phyloP scores from a whole-genome alignment of 1,140 invertebrate genomes.

The Oscheius sp. region DNA sequence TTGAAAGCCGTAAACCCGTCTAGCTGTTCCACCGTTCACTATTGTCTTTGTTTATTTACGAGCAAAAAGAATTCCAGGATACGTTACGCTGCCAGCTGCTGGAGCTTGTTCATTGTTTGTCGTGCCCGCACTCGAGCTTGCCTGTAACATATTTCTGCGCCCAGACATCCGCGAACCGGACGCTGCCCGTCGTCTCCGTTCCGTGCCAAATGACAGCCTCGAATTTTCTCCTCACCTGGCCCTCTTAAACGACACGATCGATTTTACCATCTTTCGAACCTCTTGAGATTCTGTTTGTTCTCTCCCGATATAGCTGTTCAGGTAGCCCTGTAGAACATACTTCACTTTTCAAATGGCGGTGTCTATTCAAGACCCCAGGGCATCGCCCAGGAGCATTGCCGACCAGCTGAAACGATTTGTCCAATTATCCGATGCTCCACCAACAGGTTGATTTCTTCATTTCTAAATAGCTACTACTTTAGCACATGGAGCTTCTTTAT shows the following conservation, averaged over 20 bases:
- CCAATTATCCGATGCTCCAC: constrained; percentile 31
- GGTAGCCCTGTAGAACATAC: too few relatives aligned
- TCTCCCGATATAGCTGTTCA: too few relatives aligned
- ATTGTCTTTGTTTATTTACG: too few relatives aligned
- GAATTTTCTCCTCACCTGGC: background rate
- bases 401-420: constrained; percentile 41
- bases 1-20: too few relatives aligned
- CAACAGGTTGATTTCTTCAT: constrained; percentile 22
- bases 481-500: constrained; percentile 33
- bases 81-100: background rate
- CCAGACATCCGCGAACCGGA: constrained; percentile 9
- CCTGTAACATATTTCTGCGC: constrained; percentile 12
- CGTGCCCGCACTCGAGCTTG: constrained; percentile 1
- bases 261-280: background rate
- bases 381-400: constrained; percentile 22
- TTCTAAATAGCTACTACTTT: background rate
- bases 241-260: background rate
- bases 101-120: constrained; percentile 10
- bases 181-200: background rate
- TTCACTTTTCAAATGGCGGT: constrained; percentile 5
- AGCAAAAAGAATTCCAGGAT: too few relatives aligned
- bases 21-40: too few relatives aligned
- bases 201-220: constrained; percentile 7
- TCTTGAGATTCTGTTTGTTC: background rate
- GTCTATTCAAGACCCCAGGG: background rate